Evolutionary conservation across 1,140 invertebrate species (phyloP).

Genomic region (Drosophila persimilis): DNA sequence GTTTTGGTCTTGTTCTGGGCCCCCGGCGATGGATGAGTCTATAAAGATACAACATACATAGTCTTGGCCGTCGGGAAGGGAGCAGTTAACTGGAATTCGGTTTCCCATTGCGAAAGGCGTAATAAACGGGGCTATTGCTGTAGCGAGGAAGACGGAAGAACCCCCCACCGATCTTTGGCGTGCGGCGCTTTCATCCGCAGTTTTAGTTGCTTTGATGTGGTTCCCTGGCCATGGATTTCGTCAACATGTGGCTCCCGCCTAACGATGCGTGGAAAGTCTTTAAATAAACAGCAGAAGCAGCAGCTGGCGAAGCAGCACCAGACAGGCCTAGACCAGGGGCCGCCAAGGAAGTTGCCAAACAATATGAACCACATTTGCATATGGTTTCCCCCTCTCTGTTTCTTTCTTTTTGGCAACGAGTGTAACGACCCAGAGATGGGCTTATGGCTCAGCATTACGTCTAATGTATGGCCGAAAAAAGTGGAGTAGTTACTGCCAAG

Average conservation of each 20-base stretch:
- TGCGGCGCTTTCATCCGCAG: slow-evolving; percentile 27
- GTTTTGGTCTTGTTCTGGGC: slow-evolving; percentile 50
- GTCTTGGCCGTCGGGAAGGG: slow-evolving; percentile 30
- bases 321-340: background rate
- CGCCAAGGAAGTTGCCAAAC: slow-evolving; percentile 69
- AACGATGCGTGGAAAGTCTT: slow-evolving; percentile 76
- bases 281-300: slow-evolving; percentile 61
- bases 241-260: slow-evolving; percentile 71
- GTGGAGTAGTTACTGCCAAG: slow-evolving; percentile 35
- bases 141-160: background rate
- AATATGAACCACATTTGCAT: slow-evolving; percentile 67
- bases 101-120: slow-evolving; percentile 64
- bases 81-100: slow-evolving; percentile 76
- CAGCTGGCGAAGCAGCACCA: no score
- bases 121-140: slow-evolving; percentile 37
- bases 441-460: slow-evolving; percentile 19
- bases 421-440: slow-evolving; percentile 66
- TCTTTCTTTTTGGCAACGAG: slow-evolving; percentile 36
- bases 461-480: slow-evolving; percentile 28
- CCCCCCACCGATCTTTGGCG: background rate
- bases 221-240: slow-evolving; percentile 66
- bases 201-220: slow-evolving; percentile 68
- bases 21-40: slow-evolving; percentile 33
- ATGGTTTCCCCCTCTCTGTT: slow-evolving; percentile 31
- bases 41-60: slow-evolving; percentile 14